Evolutionary conservation across 2,797 vertebrate species (phyloP), one percentile per base, ranked within the genome.

Genomic region (Eulemur albifrons): DNA sequence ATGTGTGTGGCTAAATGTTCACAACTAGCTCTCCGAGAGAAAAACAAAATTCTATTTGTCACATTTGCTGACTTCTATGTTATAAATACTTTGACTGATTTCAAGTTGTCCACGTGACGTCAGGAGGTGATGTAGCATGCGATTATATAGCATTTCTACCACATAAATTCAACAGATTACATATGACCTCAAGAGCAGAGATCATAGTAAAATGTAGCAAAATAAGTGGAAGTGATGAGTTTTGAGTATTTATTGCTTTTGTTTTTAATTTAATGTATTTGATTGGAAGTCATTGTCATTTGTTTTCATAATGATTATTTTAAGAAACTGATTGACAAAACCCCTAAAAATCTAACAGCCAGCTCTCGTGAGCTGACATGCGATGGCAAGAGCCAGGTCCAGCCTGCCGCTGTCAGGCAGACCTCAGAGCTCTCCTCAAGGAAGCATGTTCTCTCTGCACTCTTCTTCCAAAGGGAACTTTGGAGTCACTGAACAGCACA

Each of bases 201-300:
- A 57, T 52, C 30, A 82, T 0, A 9, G 61, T 80, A 50, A 63
- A 79, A 61, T 30, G 23, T 2, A 48, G 30, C 45, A 5, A 89
- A 72, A 73, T 82, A 63, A 85, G 50, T 76, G 45, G 48, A 92
- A 87, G 45, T 21, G 7, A 3, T 4, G 10, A 63, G 23, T 38
- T 87, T 48, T 76, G 30, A 87, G 23, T 79, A 67, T 89, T 72
- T 86, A 48, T 27, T 89, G 45, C 54, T 86, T 87, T 69, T 75
- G n/a, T 1, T 72, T 65, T 69, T 40, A 52, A 93, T 27, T 50
- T 27, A 50, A 76, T 21, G 13, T 77, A 61, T 38, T 83, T 70
- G 54, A 48, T 38, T 77, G 0, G 18, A 92, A 89, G 17, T 40
- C 91, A 32, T 3, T 38, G 12, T 5, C 11, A 72, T 65, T 65